Evolutionary conservation across 2,113 vertebrate genomes (phyloP).

Genomic region (Nannobrachium achirus): DNA sequence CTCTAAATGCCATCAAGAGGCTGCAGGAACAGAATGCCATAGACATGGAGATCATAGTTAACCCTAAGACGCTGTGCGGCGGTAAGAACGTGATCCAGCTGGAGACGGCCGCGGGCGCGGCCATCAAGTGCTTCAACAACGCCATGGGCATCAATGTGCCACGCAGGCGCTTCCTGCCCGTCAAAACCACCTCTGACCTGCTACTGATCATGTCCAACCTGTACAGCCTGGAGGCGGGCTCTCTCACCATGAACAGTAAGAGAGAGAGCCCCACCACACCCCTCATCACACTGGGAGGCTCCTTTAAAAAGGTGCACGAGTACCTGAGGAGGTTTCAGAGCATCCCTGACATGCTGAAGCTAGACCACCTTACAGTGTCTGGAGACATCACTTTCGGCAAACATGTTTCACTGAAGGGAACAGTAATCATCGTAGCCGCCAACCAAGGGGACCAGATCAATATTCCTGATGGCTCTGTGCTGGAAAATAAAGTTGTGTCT

Average conservation of each 20-base stretch:
- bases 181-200: constrained; percentile 97
- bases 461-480: constrained; percentile 93
- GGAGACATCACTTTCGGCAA: constrained; percentile 98
- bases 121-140: constrained; percentile 97
- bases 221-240: constrained; percentile 96
- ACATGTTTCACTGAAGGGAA: constrained; percentile 96
- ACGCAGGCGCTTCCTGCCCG: constrained; percentile 96
- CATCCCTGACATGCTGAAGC: constrained; percentile 97
- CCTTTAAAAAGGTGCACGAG: constrained; percentile 98
- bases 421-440: constrained; percentile 98
- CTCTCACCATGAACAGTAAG: constrained; percentile 95
- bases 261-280: constrained; percentile 96
- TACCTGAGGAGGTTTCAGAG: constrained; percentile 95
- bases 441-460: constrained; percentile 98
- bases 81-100: constrained; percentile 96
- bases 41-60: constrained; percentile 98
- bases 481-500: constrained; percentile 98
- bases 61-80: constrained; percentile 96
- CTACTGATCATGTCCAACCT: constrained; percentile 98
- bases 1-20: constrained; percentile 92
- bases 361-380: constrained; percentile 98
- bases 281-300: constrained; percentile 96
- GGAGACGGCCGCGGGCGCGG: constrained; percentile 97
- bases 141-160: constrained; percentile 97
- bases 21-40: constrained; percentile 92